Evolutionary conservation across 1,140 invertebrate genomes (phyloP).

Genomic region (Thaumatotibia leucotreta): DNA sequence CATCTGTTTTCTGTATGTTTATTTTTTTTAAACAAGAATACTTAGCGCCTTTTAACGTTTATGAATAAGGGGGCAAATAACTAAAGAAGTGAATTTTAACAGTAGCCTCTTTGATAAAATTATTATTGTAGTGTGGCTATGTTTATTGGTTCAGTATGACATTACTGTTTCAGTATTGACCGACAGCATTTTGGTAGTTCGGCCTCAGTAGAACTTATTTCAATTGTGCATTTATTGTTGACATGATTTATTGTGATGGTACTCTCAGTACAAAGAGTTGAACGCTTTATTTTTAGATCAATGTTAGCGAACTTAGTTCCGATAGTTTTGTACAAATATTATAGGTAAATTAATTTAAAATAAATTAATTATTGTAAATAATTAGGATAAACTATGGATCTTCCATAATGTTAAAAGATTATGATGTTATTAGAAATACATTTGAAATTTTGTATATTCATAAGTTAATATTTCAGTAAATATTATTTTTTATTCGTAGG

Average conservation of each 20-base stretch:
- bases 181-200: not conserved
- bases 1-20: no score
- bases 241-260: conserved; percentile 43
- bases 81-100: no score
- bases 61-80: no score
- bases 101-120: not conserved
- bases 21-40: no score
- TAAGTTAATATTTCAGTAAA: not conserved
- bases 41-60: no score
- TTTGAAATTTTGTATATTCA: not conserved
- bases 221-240: conserved; percentile 23
- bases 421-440: not conserved
- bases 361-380: conserved; percentile 8
- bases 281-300: conserved; percentile 22
- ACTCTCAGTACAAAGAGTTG: conserved; percentile 55
- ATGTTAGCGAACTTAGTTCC: conserved; percentile 42
- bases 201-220: not conserved
- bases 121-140: not conserved
- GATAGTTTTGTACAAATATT: conserved; percentile 1
- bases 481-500: not conserved
- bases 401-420: not conserved
- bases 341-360: conserved; percentile 7
- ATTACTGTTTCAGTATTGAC: conserved; percentile 8
- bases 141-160: not conserved
- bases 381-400: not conserved